Evolutionary conservation across 2,888 invertebrate species (phyloP).

Genomic region (Helleia helle): DNA sequence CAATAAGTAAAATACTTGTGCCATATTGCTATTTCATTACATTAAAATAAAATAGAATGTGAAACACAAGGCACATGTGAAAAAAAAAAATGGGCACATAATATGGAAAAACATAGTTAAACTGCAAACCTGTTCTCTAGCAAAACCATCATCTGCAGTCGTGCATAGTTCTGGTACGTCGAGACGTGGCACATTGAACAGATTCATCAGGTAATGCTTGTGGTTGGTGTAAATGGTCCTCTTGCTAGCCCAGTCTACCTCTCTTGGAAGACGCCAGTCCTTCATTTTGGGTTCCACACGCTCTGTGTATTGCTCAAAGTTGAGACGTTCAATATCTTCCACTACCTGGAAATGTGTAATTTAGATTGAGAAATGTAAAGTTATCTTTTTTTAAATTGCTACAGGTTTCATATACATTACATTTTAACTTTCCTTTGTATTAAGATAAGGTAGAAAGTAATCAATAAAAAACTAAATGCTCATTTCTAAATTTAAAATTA

Average conservation of each 20-base stretch:
- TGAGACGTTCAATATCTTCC: conserved; percentile 90
- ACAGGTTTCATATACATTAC: too few relatives aligned
- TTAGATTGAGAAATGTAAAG: too few relatives aligned
- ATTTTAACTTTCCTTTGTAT: too few relatives aligned
- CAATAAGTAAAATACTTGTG: too few relatives aligned
- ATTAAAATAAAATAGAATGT: too few relatives aligned
- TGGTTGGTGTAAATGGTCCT: conserved; percentile 76
- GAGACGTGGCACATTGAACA: conserved; percentile 74
- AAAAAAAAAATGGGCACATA: too few relatives aligned
- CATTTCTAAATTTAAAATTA: too few relatives aligned
- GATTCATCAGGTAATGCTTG: conserved; percentile 73
- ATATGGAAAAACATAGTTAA: neutral
- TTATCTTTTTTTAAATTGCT: too few relatives aligned
- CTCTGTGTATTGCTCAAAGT: conserved; percentile 75
- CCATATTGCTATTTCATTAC: too few relatives aligned
- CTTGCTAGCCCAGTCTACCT: conserved; percentile 76
- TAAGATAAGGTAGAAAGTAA: too few relatives aligned
- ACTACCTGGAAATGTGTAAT: conserved; percentile 59
- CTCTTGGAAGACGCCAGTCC: conserved; percentile 82
- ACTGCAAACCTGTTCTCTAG: conserved; percentile 35
- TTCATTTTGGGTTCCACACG: conserved; percentile 80
- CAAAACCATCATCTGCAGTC: conserved; percentile 70
- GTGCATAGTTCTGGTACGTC: conserved; percentile 82
- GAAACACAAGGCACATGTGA: too few relatives aligned
- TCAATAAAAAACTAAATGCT: too few relatives aligned